Evolutionary conservation across 1,140 invertebrate genomes (phyloP), one percentile per base, ranked within the genome.

Genomic region (Himalopsyche phryganea): DNA sequence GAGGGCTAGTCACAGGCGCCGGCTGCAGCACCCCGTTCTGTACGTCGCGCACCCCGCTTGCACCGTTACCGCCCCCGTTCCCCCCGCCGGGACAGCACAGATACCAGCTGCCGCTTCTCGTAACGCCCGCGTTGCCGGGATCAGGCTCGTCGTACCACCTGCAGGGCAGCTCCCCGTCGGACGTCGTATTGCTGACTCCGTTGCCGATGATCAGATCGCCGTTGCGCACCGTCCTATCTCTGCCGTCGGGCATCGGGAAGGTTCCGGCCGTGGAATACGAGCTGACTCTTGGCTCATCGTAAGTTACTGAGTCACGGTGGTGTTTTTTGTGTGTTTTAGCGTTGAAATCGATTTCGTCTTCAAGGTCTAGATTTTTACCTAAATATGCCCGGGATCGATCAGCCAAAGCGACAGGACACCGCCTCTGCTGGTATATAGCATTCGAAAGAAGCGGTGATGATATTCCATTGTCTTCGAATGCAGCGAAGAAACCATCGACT

Each of bases 241-340:
- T 76, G 0, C 69, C 72, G 48, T 76, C 73, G 2, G 74, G 75
- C 73, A 78, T 75, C 0, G 75, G 76, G 32, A 78, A 77, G 0
- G 76, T 78, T 0, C 75, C 75, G 13, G 76, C 76, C 0, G 73
- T 78, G 2, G 74, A 76, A 40, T 78, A 78, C 0, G 76, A 77
- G 49, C 58, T 49, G 38, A 56, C 59, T 20, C 54, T 47, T 3
- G 61, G 57, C 14, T 55, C 49, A 28, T 59, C 61, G 52, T 59
- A 59, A 1, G 61, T 59, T 0, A 59, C 18, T 28, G 51, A 56
- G 23, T 28, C 23, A 9, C 23, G 23, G 23, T 28, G 23, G 9
- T 28, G 23, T 5, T 28, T 28, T 9, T 28, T 3, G 9, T 28
- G 23, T 28, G 23, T 28, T 9, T 9, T 28, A 3, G 9, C 23